These are phyloP conservation scores for Lucilia cuprina DNA, from an alignment of 1,140 invertebrate species.

Conservation along the genomic window DNA sequence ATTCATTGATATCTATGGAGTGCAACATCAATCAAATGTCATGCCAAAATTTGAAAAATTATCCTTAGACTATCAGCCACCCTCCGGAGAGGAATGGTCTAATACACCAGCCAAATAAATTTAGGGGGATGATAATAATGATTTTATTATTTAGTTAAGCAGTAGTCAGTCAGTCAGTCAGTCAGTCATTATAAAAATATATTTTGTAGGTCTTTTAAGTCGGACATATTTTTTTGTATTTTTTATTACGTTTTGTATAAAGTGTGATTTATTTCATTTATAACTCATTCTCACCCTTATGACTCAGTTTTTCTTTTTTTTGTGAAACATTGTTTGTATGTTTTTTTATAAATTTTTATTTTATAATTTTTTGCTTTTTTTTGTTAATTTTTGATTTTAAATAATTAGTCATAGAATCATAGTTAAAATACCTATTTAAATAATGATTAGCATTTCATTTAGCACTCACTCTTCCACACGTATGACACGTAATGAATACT, in stretches of 20 bases:
- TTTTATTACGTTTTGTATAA: neutral
- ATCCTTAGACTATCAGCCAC: slow-evolving; percentile 27
- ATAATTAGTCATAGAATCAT: neutral
- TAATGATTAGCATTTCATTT: neutral
- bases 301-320: neutral
- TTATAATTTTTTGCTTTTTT: too few relatives aligned
- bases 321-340: too few relatives aligned
- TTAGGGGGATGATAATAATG: neutral
- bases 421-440: neutral
- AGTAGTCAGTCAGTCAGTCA: neutral
- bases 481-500: neutral
- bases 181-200: neutral
- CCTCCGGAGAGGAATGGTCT: neutral
- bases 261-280: too few relatives aligned
- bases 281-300: neutral
- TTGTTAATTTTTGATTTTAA: too few relatives aligned
- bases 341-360: too few relatives aligned
- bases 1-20: slow-evolving; percentile 46
- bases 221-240: neutral
- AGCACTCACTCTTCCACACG: neutral
- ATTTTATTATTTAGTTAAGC: neutral
- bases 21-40: neutral
- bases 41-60: slow-evolving; percentile 57
- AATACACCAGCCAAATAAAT: neutral
- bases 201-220: neutral